Conservation (phyloP, 2,888 invertebrate genomes). For the Megamerina dolium region DNA sequence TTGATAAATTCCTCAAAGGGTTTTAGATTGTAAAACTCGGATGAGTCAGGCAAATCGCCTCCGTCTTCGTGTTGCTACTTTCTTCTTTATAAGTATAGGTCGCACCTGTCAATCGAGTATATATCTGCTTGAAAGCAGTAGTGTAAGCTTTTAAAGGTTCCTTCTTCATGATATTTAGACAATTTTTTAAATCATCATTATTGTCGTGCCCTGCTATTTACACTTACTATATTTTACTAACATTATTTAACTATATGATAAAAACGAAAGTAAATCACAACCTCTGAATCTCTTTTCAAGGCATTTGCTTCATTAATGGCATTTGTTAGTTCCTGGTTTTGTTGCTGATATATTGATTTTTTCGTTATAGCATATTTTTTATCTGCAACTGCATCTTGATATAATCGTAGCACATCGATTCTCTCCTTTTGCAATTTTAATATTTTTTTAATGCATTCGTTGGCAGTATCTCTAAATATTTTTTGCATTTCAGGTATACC, state of each 20-base stretch:
- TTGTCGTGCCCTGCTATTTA: neutral
- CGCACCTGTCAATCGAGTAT: no score
- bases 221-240: neutral
- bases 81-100: no score
- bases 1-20: no score
- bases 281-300: neutral
- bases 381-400: constrained; percentile 29
- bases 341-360: constrained; percentile 29
- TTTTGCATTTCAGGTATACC: constrained; percentile 31
- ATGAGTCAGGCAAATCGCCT: no score
- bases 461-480: constrained; percentile 22
- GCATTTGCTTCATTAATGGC: constrained; percentile 21
- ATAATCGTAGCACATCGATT: constrained; percentile 27
- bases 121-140: no score
- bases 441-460: constrained; percentile 33
- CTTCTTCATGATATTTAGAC: no score
- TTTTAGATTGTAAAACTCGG: no score
- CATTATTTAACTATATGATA: no score
- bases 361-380: constrained; percentile 32
- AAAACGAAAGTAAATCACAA: no score
- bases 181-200: no score
- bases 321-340: constrained; percentile 27
- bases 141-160: no score
- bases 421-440: constrained; percentile 33
- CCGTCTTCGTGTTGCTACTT: no score